Percentiles rank a stretch among this genome's conserved stretches.
These are phyloP conservation scores for Beaufortia kweichowensis DNA, from an alignment of 2,113 vertebrate genomes.

Conservation along the genomic window DNA sequence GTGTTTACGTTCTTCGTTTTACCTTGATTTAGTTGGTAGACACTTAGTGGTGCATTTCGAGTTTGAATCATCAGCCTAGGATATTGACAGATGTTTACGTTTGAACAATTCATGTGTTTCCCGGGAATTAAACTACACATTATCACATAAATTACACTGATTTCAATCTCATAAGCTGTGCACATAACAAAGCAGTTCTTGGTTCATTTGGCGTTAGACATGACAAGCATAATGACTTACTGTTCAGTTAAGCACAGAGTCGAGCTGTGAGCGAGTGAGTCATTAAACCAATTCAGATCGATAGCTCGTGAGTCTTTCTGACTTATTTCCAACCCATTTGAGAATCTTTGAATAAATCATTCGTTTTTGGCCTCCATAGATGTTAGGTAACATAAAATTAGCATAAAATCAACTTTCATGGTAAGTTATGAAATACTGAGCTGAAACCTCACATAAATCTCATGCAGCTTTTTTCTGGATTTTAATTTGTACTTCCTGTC, in stretches of 20 bases:
- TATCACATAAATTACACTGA: too few relatives aligned
- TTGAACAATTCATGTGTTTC: too few relatives aligned
- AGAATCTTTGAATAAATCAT: background rate
- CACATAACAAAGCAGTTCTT: background rate
- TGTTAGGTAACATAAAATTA: background rate
- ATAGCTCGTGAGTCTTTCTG: background rate
- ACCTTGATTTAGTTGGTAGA: background rate
- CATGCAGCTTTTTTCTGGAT: background rate
- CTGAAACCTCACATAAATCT: background rate
- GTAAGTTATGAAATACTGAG: background rate
- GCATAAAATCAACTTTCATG: background rate
- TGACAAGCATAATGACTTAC: background rate
- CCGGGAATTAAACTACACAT: too few relatives aligned
- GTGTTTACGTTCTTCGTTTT: slow-evolving; percentile 6
- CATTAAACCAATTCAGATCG: background rate
- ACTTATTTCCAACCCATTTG: background rate
- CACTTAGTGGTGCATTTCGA: background rate
- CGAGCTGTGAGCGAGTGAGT: background rate
- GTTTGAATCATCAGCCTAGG: too few relatives aligned
- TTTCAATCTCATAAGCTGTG: too few relatives aligned
- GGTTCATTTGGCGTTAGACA: background rate
- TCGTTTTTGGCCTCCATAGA: background rate
- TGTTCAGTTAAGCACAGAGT: background rate
- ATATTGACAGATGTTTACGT: too few relatives aligned
- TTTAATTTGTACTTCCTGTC: background rate